These are phyloP conservation scores for Philereme vetulata DNA, from an alignment of 2,888 invertebrate genomes.

Conservation along the genomic window DNA sequence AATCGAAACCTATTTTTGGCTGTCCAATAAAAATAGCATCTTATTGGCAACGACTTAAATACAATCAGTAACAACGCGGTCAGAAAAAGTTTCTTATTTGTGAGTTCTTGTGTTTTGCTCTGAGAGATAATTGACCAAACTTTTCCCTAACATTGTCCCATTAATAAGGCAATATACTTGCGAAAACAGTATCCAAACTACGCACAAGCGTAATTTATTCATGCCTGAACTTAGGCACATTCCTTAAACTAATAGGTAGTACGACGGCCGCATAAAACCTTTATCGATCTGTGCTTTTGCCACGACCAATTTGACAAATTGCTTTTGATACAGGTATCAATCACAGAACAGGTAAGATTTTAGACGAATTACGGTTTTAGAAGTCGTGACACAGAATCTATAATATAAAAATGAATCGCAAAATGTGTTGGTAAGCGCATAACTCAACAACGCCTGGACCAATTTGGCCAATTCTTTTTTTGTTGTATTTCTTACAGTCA, in stretches of 20 bases:
- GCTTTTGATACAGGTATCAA: constrained; percentile 16
- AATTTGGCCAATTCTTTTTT: too few species aligned
- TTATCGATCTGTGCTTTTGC: constrained; percentile 20
- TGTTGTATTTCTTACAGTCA: too few species aligned
- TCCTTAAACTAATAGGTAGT: constrained; percentile 15
- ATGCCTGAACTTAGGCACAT: constrained; percentile 10
- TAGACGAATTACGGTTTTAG: neutral
- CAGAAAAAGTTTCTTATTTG: too few species aligned
- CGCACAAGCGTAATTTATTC: constrained; percentile 17
- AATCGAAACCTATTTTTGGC: too few species aligned
- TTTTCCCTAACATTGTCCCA: neutral
- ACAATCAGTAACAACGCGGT: too few species aligned
- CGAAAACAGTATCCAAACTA: constrained; percentile 15
- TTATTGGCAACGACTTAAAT: too few species aligned
- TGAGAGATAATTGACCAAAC: neutral
- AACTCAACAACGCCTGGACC: too few species aligned
- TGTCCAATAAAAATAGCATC: too few species aligned
- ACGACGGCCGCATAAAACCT: constrained; percentile 23
- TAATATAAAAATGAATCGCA: too few species aligned
- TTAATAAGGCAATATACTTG: constrained; percentile 7
- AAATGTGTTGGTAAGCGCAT: too few species aligned
- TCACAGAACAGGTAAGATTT: neutral
- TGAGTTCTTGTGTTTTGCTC: neutral
- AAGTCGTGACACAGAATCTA: neutral
- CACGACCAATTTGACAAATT: constrained; percentile 20